These are phyloP conservation scores for Sebastes reedi DNA, from an alignment of 2,797 vertebrate species.

Conservation along the genomic window DNA sequence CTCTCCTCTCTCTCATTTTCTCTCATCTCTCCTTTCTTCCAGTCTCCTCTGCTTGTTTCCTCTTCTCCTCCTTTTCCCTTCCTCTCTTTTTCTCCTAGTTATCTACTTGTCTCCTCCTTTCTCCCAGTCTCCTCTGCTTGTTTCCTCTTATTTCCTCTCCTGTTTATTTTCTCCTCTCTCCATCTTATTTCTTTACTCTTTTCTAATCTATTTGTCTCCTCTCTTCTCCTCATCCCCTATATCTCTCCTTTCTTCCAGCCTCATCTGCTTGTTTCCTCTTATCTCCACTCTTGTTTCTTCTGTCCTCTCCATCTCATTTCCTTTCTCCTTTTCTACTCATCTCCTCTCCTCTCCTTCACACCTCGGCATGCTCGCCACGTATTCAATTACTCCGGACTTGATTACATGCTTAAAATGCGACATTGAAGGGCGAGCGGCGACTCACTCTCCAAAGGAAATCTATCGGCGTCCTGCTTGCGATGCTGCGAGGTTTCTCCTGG, in stretches of 20 bases:
- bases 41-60: too few relatives aligned
- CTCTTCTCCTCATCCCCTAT: not conserved
- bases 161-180: not conserved
- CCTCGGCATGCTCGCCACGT: conserved; percentile 66
- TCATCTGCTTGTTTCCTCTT: not conserved
- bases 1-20: not conserved
- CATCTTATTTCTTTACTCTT: not conserved
- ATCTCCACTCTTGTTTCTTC: not conserved
- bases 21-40: too few relatives aligned
- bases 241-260: not conserved
- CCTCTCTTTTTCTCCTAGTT: not conserved
- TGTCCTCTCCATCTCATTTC: not conserved
- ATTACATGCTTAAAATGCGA: conserved; percentile 73
- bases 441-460: conserved; percentile 62
- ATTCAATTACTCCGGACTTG: conserved; percentile 76
- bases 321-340: not conserved
- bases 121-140: not conserved
- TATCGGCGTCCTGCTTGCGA: conserved; percentile 45
- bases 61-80: too few relatives aligned
- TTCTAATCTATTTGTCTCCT: not conserved
- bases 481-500: conserved; percentile 10
- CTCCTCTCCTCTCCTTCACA: not conserved
- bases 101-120: not conserved
- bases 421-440: conserved; percentile 67
- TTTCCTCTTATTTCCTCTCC: not conserved